phyloP scores from a whole-genome alignment of 2,797 vertebrate species.

The Taenioides sp. region DNA sequence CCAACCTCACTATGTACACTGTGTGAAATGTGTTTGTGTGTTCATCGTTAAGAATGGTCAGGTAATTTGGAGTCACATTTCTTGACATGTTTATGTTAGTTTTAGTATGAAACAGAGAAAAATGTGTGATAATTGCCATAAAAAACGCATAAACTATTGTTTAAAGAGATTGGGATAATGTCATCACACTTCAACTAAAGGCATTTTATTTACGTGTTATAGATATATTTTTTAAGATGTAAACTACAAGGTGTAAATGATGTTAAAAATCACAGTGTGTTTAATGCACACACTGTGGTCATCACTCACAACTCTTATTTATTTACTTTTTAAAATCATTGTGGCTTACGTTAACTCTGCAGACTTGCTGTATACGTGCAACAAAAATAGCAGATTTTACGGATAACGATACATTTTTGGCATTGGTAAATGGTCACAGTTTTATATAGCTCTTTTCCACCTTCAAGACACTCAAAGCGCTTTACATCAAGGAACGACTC shows the following conservation, averaged over 20 bases:
- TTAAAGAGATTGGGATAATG: not conserved
- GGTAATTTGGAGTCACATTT: too few species aligned
- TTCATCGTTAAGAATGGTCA: not conserved
- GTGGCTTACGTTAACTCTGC: not conserved
- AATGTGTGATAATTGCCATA: not conserved
- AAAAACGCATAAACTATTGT: not conserved
- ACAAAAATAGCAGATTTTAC: not conserved
- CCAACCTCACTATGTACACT: not conserved
- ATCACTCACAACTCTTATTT: not conserved
- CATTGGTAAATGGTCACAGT: too few species aligned
- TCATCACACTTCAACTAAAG: not conserved
- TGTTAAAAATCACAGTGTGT: too few species aligned
- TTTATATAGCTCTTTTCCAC: too few species aligned
- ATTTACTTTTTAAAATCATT: not conserved
- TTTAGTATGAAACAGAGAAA: not conserved
- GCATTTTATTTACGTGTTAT: not conserved
- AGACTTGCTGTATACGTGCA: not conserved
- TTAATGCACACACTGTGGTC: too few species aligned
- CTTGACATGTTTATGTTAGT: not conserved
- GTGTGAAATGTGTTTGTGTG: not conserved
- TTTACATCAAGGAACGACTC: too few species aligned
- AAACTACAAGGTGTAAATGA: too few species aligned
- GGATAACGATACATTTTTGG: too few species aligned
- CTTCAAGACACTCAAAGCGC: too few species aligned
- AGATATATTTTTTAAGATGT: too few species aligned